Conservation (phyloP, 2,888 invertebrate genomes). For the Hirtodrosophila histrioides region DNA sequence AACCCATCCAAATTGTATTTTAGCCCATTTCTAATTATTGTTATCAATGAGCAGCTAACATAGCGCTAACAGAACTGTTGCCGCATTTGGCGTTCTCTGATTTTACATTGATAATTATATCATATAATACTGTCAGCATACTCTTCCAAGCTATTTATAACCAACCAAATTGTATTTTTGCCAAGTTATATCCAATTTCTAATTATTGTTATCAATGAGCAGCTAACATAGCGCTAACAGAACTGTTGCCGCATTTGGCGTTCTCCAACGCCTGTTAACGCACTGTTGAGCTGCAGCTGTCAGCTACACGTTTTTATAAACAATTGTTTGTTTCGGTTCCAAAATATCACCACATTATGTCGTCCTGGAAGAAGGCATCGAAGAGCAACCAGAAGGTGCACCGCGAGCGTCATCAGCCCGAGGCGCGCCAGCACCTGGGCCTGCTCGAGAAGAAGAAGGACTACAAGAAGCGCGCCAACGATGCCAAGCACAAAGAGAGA, state of each 20-base stretch:
- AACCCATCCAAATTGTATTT: no score
- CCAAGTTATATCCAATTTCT: no score
- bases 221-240: neutral
- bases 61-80: neutral
- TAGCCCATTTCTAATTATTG: no score
- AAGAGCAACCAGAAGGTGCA: slow-evolving; percentile 94
- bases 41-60: no score
- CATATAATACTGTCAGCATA: no score
- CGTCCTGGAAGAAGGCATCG: slow-evolving; percentile 94
- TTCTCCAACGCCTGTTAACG: neutral
- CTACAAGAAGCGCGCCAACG: slow-evolving; percentile 90
- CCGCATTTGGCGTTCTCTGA: slow-evolving; percentile 1
- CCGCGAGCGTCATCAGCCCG: slow-evolving; percentile 93
- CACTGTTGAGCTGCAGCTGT: neutral
- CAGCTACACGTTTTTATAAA: slow-evolving; percentile 28
- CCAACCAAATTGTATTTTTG: no score
- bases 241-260: slow-evolving; percentile 1
- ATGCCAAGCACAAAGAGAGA: slow-evolving; percentile 92
- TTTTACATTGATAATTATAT: no score
- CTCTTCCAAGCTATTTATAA: no score
- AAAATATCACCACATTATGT: slow-evolving; percentile 86
- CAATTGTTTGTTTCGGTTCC: neutral
- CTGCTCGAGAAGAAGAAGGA: slow-evolving; percentile 95
- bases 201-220: no score
- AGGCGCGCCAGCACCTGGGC: slow-evolving; percentile 90